Conservation (phyloP, 2,888 invertebrate genomes). For the Liodrosophila aerea region DNA sequence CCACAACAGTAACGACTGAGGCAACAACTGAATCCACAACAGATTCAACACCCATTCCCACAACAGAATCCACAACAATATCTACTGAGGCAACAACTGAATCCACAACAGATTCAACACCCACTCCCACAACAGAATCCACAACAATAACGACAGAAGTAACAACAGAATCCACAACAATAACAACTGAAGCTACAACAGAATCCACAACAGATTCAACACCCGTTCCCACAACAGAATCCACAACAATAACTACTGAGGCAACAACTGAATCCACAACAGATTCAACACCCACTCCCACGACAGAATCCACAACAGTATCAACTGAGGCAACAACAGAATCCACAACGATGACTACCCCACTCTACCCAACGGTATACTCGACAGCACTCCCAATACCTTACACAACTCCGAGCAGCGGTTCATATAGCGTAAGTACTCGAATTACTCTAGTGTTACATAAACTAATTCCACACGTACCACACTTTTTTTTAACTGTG, state of each 20-base stretch:
- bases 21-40: slow-evolving; percentile 1
- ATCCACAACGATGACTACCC: no score
- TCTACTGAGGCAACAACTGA: neutral
- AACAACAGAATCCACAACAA: slow-evolving; percentile 8
- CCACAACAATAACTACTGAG: neutral
- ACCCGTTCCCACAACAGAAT: no score
- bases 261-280: neutral
- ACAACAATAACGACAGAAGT: neutral
- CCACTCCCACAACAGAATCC: neutral
- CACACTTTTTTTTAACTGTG: neutral
- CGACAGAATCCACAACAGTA: no score
- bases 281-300: no score
- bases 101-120: neutral
- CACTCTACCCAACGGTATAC: neutral
- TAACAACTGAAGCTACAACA: no score
- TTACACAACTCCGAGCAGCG: neutral
- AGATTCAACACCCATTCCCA: neutral
- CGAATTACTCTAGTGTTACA: neutral
- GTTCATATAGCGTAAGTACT: slow-evolving; percentile 25
- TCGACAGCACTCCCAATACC: neutral
- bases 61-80: slow-evolving; percentile 1
- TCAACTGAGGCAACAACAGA: no score
- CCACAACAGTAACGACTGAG: neutral
- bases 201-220: no score
- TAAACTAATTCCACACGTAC: slow-evolving; percentile 9